These are phyloP conservation scores for Bradypodion pumilum DNA, from an alignment of 2,797 vertebrate species.

Conservation along the genomic window DNA sequence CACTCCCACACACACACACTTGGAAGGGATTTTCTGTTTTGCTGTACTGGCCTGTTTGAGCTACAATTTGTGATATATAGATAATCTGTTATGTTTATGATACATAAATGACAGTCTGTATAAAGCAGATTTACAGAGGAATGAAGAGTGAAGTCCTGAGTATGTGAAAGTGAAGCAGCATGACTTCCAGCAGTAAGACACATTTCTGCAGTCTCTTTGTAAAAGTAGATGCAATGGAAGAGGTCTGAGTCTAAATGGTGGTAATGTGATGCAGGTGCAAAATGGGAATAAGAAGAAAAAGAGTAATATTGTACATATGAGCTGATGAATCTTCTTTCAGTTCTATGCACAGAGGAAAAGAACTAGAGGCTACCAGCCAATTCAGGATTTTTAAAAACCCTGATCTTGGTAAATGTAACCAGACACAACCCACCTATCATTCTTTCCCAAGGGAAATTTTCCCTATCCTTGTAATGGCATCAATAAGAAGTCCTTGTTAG, in stretches of 20 bases:
- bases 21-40: not conserved
- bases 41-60: not conserved
- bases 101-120: not conserved
- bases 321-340: not conserved
- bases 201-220: not conserved
- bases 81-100: not conserved
- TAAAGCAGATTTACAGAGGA: not conserved
- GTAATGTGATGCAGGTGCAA: not conserved
- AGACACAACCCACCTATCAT: not conserved
- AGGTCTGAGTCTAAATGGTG: not conserved
- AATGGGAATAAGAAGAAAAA: not conserved
- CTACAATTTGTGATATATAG: not conserved
- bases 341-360: not conserved
- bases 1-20: too few species aligned
- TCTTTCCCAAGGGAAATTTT: too few species aligned
- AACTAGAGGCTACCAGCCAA: not conserved
- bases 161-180: not conserved
- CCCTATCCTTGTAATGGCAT: not conserved
- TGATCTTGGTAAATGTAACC: too few species aligned
- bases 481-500: too few species aligned
- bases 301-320: not conserved
- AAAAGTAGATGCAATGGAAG: constrained; percentile 3
- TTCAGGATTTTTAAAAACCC: too few species aligned
- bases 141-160: not conserved
- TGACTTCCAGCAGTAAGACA: not conserved